A percentile compares a stretch with the other conserved stretches of the same genome.
phyloP scores from a whole-genome alignment of 2,113 vertebrate genomes.

The Phasianus colchicus region DNA sequence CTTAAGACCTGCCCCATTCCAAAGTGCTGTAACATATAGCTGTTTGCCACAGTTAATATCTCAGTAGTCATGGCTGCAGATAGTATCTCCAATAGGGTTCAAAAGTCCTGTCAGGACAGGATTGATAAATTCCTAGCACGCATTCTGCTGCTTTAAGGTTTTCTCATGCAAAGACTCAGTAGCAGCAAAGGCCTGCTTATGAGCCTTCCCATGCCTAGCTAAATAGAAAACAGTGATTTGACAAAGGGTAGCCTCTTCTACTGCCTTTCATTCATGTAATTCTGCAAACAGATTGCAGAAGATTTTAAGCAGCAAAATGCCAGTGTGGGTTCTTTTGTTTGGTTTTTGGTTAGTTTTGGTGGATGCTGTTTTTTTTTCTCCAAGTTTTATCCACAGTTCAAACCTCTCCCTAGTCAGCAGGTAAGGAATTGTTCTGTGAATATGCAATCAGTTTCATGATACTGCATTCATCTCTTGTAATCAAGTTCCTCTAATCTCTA shows the following conservation, averaged over 20 bases:
- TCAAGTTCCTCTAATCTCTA: conserved; percentile 5
- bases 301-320: too few relatives aligned
- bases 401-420: conserved; percentile 21
- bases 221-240: too few relatives aligned
- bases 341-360: too few relatives aligned
- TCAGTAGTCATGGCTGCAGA: neutral
- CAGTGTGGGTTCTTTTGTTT: too few relatives aligned
- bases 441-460: conserved; percentile 28
- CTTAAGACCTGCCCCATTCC: neutral
- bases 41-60: accelerated
- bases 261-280: too few relatives aligned
- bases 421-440: conserved; percentile 24
- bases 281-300: too few relatives aligned
- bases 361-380: too few relatives aligned
- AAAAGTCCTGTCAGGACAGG: neutral
- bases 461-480: conserved; percentile 29
- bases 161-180: neutral
- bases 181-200: neutral
- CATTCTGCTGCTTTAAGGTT: neutral
- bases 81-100: accelerated
- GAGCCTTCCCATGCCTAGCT: neutral
- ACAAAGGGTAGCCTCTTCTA: too few relatives aligned
- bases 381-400: neutral
- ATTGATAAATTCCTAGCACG: neutral
- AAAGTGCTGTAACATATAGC: neutral